Percentiles rank a stretch among this genome's conserved stretches.
These are phyloP conservation scores for Plutomurus gul DNA, from an alignment of 1,140 invertebrate species.

Conservation along the genomic window DNA sequence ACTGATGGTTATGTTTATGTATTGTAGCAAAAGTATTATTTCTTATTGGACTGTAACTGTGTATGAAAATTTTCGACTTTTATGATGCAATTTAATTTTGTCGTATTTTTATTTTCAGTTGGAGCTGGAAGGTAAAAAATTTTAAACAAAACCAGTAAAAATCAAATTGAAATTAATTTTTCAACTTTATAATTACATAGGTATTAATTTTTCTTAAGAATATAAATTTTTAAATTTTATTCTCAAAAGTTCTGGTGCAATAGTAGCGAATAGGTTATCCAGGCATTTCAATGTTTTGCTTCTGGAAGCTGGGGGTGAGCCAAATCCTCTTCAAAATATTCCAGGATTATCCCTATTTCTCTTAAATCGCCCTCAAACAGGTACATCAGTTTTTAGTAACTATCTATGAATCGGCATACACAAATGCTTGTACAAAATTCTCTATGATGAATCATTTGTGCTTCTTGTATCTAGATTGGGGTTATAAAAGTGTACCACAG, in stretches of 20 bases:
- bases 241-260: neutral
- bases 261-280: neutral
- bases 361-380: conserved; percentile 3
- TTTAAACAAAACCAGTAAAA: neutral
- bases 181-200: neutral
- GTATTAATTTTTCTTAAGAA: neutral
- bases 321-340: neutral
- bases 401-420: no score
- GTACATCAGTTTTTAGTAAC: neutral
- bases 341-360: neutral
- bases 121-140: neutral
- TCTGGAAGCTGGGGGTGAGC: neutral
- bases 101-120: neutral
- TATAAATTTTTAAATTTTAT: neutral
- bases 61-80: neutral
- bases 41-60: neutral
- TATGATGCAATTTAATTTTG: neutral
- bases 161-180: neutral
- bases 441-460: no score
- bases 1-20: no score
- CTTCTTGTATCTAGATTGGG: no score
- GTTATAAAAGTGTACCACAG: neutral
- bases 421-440: no score
- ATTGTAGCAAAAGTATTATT: no score
- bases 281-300: neutral